Evolutionary conservation across 2,888 invertebrate species (phyloP).

Genomic region (Cheilosia variabilis): DNA sequence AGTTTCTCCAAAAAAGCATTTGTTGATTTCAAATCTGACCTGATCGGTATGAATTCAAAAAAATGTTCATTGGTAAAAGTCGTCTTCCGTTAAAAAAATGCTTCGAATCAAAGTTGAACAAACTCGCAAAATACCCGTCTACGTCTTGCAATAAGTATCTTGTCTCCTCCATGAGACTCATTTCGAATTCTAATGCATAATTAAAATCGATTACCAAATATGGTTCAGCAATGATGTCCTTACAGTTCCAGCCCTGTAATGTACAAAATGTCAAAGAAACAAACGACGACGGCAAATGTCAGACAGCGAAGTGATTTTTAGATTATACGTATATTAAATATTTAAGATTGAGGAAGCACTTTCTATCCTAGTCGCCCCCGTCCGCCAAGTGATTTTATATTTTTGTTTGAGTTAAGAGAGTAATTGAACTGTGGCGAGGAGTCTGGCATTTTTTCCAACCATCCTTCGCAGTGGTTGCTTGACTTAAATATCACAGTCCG

Average conservation of each 20-base stretch:
- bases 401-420: not conserved
- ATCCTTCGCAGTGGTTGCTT: not conserved
- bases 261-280: not conserved
- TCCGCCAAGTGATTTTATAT: not conserved
- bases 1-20: too few relatives aligned
- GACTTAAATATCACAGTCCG: too few relatives aligned
- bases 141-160: not conserved
- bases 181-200: constrained; percentile 7
- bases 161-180: not conserved
- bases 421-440: not conserved
- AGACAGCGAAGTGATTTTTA: not conserved
- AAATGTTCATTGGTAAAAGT: too few relatives aligned
- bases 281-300: not conserved
- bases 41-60: too few relatives aligned
- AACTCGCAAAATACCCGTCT: too few relatives aligned
- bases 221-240: not conserved
- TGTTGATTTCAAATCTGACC: too few relatives aligned
- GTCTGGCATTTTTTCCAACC: not conserved
- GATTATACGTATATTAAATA: not conserved
- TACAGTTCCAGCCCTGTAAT: not conserved
- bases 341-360: not conserved
- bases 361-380: not conserved
- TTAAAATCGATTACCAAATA: constrained; percentile 24
- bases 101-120: too few relatives aligned
- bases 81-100: too few relatives aligned